phyloP scores from a whole-genome alignment of 2,797 vertebrate species.

The Lates japonicus region DNA sequence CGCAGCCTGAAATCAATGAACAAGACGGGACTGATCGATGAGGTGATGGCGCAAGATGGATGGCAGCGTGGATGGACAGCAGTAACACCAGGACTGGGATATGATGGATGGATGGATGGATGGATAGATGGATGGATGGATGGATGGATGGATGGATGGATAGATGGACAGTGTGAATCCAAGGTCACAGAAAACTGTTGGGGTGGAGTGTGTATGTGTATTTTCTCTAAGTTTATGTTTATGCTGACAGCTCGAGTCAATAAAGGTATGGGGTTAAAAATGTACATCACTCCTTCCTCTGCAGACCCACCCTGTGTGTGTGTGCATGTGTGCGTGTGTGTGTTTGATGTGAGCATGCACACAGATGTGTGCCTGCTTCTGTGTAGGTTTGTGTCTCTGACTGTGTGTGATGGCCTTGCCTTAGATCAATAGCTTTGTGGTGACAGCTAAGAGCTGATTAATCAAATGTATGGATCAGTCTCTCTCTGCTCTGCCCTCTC shows the following conservation, averaged over 20 bases:
- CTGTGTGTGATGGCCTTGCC: conserved; percentile 66
- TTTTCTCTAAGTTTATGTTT: conserved; percentile 54
- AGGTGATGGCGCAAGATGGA: conserved; percentile 75
- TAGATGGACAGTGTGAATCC: conserved; percentile 26
- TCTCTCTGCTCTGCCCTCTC: conserved; percentile 80
- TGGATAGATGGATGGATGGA: conserved; percentile 5
- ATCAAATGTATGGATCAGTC: conserved; percentile 86
- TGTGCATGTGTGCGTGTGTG: conserved; percentile 9
- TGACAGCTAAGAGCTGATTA: conserved; percentile 88
- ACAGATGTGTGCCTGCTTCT: conserved; percentile 28
- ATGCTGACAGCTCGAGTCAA: conserved; percentile 37
- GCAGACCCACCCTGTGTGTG: conserved; percentile 6
- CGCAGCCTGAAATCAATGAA: conserved; percentile 81
- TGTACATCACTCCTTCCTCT: conserved; percentile 40
- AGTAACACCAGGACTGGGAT: conserved; percentile 50
- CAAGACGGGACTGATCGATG: conserved; percentile 83
- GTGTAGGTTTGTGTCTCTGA: conserved; percentile 38
- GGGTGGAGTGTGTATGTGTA: conserved; percentile 12
- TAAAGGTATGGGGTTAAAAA: conserved; percentile 57
- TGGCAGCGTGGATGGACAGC: conserved; percentile 65
- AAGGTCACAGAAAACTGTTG: conserved; percentile 47
- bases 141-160: conserved; percentile 21
- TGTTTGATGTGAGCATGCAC: conserved; percentile 21
- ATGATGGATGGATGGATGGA: conserved; percentile 64
- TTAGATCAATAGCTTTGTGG: conserved; percentile 82